Conservation (phyloP, 2,888 invertebrate genomes). For the Gortyna flavago region DNA sequence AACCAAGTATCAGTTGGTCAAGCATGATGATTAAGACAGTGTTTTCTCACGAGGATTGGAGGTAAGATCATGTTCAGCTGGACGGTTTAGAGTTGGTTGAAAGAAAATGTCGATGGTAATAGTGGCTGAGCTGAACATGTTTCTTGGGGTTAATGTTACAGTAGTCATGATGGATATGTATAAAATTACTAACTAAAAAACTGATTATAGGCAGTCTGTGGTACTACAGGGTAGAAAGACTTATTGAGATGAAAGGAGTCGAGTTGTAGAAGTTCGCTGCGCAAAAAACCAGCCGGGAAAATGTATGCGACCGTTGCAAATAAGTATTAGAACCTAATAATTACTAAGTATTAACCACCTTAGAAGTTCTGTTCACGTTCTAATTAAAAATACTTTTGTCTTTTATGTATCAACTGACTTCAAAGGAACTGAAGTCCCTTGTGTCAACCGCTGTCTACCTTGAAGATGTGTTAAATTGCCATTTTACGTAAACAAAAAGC, state of each 20-base stretch:
- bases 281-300: too few relatives aligned
- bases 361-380: background rate
- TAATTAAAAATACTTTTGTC: background rate
- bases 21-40: background rate
- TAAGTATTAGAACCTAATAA: background rate
- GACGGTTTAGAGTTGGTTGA: too few relatives aligned
- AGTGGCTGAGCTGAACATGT: too few relatives aligned
- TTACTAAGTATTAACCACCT: background rate
- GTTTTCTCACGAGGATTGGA: background rate
- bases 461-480: conserved; percentile 6
- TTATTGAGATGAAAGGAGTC: background rate
- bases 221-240: too few relatives aligned
- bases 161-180: too few relatives aligned
- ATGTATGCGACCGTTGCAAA: background rate
- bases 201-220: too few relatives aligned
- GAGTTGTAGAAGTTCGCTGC: too few relatives aligned
- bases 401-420: background rate
- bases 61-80: too few relatives aligned
- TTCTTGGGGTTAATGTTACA: too few relatives aligned
- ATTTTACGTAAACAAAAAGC: conserved; percentile 7
- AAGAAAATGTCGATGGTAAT: too few relatives aligned
- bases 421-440: background rate
- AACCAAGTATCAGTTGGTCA: background rate
- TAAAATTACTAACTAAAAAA: too few relatives aligned
- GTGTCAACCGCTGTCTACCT: conserved; percentile 11